Conservation (phyloP, 2,113 vertebrate genomes). For the Poeciliopsis prolifica region DNA sequence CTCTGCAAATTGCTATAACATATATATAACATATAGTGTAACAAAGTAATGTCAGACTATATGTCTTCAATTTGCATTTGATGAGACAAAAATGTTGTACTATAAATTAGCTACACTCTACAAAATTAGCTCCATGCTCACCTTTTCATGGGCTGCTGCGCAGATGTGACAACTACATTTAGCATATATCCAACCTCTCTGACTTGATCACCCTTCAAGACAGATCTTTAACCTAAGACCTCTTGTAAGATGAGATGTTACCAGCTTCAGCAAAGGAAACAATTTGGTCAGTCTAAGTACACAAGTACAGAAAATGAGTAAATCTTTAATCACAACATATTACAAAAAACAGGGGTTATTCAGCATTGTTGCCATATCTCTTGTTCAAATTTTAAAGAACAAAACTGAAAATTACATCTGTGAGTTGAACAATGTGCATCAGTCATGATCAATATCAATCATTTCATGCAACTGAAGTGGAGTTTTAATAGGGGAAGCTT, state of each 20-base stretch:
- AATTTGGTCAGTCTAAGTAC: background rate
- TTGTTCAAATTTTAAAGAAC: constrained; percentile 66
- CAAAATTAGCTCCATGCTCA: constrained; percentile 53
- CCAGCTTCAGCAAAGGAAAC: constrained; percentile 25
- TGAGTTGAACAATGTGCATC: constrained; percentile 69
- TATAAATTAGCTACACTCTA: constrained; percentile 57
- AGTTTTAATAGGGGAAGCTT: constrained; percentile 56
- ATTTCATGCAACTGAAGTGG: constrained; percentile 51
- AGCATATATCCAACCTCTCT: constrained; percentile 21
- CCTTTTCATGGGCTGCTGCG: constrained; percentile 41
- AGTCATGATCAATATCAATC: constrained; percentile 74
- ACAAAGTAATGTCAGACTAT: constrained; percentile 18
- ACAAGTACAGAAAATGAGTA: constrained; percentile 8
- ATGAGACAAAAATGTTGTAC: constrained; percentile 45
- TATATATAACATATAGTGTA: background rate
- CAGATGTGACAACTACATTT: constrained; percentile 28
- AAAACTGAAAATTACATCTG: constrained; percentile 65
- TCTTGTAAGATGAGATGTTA: constrained; percentile 31
- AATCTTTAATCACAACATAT: constrained; percentile 31
- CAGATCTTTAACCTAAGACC: constrained; percentile 22
- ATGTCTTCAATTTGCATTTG: constrained; percentile 39
- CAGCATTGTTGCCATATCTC: constrained; percentile 48
- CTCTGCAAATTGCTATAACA: constrained; percentile 16
- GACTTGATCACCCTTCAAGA: constrained; percentile 21
- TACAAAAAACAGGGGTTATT: constrained; percentile 27